phyloP scores from a whole-genome alignment of 2,888 invertebrate genomes.

The Dryadula phaetusa region DNA sequence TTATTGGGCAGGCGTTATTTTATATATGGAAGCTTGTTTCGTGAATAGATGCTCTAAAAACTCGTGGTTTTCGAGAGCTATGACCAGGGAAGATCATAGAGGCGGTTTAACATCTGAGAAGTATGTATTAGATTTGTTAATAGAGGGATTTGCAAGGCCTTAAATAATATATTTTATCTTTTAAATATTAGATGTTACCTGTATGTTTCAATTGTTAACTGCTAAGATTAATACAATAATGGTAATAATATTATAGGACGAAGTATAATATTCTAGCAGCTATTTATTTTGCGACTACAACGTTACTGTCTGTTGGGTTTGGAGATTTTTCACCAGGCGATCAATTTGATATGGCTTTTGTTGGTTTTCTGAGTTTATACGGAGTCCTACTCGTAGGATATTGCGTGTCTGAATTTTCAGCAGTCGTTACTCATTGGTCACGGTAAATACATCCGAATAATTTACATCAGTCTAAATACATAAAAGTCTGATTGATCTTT shows the following conservation, averaged over 20 bases:
- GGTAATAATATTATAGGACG: conserved; percentile 56
- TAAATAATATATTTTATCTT: conserved; percentile 21
- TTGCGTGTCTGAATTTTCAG: conserved; percentile 80
- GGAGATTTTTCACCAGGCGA: conserved; percentile 79
- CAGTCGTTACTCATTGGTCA: conserved; percentile 76
- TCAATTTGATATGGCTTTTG: conserved; percentile 71
- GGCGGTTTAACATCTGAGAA: conserved; percentile 51
- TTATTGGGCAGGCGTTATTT: conserved; percentile 81
- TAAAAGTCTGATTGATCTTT: not conserved
- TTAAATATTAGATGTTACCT: too few relatives aligned
- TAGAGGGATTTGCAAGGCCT: conserved; percentile 25
- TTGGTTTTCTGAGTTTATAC: conserved; percentile 75
- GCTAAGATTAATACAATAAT: too few relatives aligned
- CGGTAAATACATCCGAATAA: conserved; percentile 66
- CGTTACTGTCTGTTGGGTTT: conserved; percentile 74
- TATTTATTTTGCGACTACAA: conserved; percentile 75
- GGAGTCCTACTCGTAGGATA: conserved; percentile 79
- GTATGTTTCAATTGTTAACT: too few relatives aligned
- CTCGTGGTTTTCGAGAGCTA: conserved; percentile 77
- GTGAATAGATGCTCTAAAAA: conserved; percentile 73
- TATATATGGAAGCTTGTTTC: conserved; percentile 81
- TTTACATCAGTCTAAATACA: not conserved
- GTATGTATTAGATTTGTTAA: conserved; percentile 49
- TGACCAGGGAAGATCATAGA: conserved; percentile 59
- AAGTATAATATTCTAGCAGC: conserved; percentile 68